Conservation (phyloP, 2,113 vertebrate genomes). For the Periophthalmodon schlosseri region DNA sequence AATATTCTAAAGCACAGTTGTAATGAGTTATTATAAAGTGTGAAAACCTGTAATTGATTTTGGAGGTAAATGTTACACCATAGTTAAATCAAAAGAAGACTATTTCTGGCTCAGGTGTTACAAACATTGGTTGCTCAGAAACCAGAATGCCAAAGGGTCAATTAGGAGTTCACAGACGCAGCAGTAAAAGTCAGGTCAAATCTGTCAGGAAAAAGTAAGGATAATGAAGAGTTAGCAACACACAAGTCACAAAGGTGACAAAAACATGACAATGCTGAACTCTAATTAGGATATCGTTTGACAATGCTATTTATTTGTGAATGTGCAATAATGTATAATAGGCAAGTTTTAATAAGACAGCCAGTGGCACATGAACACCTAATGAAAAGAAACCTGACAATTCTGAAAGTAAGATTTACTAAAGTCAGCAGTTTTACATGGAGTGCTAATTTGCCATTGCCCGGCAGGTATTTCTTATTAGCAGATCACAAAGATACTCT, state of each 20-base stretch:
- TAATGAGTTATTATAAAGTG: too few species aligned
- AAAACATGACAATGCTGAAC: not conserved
- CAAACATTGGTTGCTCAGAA: slow-evolving; percentile 1
- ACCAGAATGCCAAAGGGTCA: not conserved
- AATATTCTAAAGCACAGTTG: too few species aligned
- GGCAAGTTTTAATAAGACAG: not conserved
- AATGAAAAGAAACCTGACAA: not conserved
- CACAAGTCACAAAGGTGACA: not conserved
- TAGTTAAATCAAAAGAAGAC: not conserved
- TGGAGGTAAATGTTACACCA: not conserved
- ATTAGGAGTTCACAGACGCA: not conserved
- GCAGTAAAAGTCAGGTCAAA: not conserved
- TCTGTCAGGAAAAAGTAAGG: not conserved
- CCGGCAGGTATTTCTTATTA: not conserved
- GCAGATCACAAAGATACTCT: not conserved
- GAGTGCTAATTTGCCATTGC: not conserved
- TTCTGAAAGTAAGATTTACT: not conserved
- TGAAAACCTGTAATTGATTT: not conserved
- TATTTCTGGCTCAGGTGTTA: not conserved
- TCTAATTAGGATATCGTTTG: not conserved
- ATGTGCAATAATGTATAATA: not conserved
- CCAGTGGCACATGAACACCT: not conserved
- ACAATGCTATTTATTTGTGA: not conserved
- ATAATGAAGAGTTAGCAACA: not conserved
- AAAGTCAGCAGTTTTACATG: not conserved